phyloP scores from a whole-genome alignment of 2,113 vertebrate genomes.

The Stigmatopora nigra region DNA sequence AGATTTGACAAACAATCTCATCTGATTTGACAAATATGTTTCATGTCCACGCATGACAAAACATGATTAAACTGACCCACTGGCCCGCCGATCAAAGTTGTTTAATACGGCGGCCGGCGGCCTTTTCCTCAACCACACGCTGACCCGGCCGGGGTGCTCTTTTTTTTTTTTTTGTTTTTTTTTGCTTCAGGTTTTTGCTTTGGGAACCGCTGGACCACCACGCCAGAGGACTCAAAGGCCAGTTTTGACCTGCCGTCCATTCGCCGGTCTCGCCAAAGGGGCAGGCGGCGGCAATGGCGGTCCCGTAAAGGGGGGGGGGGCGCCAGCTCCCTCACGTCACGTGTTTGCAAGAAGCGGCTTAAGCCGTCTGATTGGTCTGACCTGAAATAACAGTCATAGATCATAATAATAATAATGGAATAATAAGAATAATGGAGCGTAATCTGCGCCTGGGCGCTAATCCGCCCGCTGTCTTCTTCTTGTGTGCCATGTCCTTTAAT shows the following conservation, averaged over 20 bases:
- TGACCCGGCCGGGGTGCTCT: too few relatives aligned
- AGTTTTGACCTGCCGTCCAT: too few relatives aligned
- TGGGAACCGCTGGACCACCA: too few relatives aligned
- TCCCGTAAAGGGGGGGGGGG: too few relatives aligned
- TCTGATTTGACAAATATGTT: slow-evolving; percentile 12
- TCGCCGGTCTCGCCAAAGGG: too few relatives aligned
- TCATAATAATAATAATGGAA: not conserved
- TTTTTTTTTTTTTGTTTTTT: too few relatives aligned
- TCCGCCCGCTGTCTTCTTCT: not conserved
- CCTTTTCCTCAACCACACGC: not conserved
- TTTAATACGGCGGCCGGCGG: not conserved
- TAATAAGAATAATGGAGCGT: slow-evolving; percentile 6
- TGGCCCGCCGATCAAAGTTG: not conserved
- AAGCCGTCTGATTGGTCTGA: not conserved
- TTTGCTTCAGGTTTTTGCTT: too few relatives aligned
- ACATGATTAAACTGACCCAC: slow-evolving; percentile 38
- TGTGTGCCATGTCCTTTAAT: slow-evolving; percentile 1
- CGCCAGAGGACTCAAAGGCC: too few relatives aligned
- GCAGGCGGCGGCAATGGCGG: too few relatives aligned
- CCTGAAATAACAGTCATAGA: not conserved
- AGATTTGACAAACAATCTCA: slow-evolving; percentile 74
- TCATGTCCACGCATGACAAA: not conserved
- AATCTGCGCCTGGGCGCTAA: not conserved
- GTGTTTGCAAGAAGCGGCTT: not conserved
- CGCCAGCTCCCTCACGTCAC: slow-evolving; percentile 13